Base-by-base conservation (phyloP, 1,140 invertebrate species). In the Pollicipes pollicipes region DNA sequence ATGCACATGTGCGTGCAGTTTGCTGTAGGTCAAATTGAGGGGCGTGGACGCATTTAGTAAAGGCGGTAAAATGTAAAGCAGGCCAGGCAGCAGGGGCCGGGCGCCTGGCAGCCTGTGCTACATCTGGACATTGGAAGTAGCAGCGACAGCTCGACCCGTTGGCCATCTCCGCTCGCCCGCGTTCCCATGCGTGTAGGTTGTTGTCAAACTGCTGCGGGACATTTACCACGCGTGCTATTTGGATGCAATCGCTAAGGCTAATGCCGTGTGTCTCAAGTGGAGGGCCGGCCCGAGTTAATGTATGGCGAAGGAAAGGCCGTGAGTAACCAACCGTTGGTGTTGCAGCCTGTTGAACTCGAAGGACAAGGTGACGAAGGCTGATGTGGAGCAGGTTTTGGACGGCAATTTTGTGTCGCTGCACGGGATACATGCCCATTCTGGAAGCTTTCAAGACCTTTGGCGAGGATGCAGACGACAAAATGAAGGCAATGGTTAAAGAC, bases 401-500 rank as follows among this genome's bases (percentile, higher is more conserved):
- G 85, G 91, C 69, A 93, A 93, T 76, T n/a, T 84, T 93, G 29
- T 94, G 91, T 73, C 84, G 91, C 68, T 94, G 91, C 77, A 94
- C 91, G 0, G 91, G 91, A 0, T 94, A 93, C 75, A 81, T 91
- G 71, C 86, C 91, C 1, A 93, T 94, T 76, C 80, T 91, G 58
- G 88, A 91, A 73, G 84, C 89, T 31, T 91, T 91, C 77, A 91
- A 91, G 78, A 85, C 87, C 2, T 86, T 89, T 71, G 85, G 87
- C 0, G 77, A 75, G 0, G 87, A 90, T 76, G 83, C 84, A 1
- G 76, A 78, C 30, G 76, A 79, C 0, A 73, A 68, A 4, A 68
- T 72, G n/a, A 72, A 73, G 69, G 66, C 73, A n/a, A 72, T 45
- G 27, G 69, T 74, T 10, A 68, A 67, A 27, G 74, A 74, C 35